Evolutionary conservation across 30 jellyfish, hydroid and myxozoan species (phyloP), one percentile per base, ranked within the genome.

Genomic region (Aurelia sp.): DNA sequence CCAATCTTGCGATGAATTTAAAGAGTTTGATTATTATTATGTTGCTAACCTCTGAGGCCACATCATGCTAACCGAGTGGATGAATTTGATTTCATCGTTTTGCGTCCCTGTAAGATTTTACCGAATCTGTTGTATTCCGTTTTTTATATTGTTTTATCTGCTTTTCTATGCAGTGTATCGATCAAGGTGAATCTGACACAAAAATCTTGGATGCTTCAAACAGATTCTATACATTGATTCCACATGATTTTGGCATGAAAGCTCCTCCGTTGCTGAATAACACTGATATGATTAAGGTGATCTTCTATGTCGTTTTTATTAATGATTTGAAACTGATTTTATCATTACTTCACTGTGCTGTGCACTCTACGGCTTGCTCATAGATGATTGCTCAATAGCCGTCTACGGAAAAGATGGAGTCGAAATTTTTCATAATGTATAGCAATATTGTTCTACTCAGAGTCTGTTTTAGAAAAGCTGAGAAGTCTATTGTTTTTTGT

Each of bases 211-310:
- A 94, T 89, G 97, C 97, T 35, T 94, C 99, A 17, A 94, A 89
- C 89, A 90, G 99, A 33, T 94, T 94, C 52, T 94, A 71, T 79
- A 94, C 99, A 4, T 58, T 94, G 74, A 94, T 94, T 78, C 99
- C 99, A 2, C 99, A 94, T 63, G 97, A 94, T 79, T 94, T 94
- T 55, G 99, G 99, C 13, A 17, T 94, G 97, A 89, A 68, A 35
- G 59, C 88, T 30, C 99, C 99, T 13, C 99, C 99, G 5, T 58
- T 89, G 63, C 87, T 94, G 50, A 95, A 94, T 76, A 64, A 58
- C 22, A 70, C 77, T 24, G 93, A 76, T 13, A 48, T 94, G 76
- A 88, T 94, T 50, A 94, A 94, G 82, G 97, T 88, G 19, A 22
- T 60, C 41, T 0, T 63, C 3, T 3, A 18, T 10, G 20, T 35